These are phyloP conservation scores for Ia io DNA, from an alignment of 2,113 vertebrate species.

Conservation along the genomic window DNA sequence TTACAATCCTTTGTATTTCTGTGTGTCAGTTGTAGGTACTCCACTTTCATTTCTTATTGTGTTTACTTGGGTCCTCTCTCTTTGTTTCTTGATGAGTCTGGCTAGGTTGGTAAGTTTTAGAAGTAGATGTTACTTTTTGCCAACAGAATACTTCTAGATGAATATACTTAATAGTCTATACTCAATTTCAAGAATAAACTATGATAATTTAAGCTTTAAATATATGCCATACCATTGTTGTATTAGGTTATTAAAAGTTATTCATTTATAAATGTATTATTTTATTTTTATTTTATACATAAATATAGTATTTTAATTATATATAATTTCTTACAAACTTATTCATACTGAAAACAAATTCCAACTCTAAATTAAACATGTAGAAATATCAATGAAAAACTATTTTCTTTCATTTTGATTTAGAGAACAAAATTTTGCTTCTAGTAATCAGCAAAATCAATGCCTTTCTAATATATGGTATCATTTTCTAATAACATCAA, in stretches of 20 bases:
- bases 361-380: background rate
- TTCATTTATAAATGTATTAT: background rate
- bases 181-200: conserved; percentile 1
- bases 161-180: background rate
- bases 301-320: background rate
- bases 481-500: background rate
- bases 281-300: background rate
- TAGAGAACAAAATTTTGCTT: background rate
- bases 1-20: too few relatives aligned
- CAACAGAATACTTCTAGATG: background rate
- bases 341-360: background rate
- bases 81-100: too few relatives aligned
- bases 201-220: conserved; percentile 1
- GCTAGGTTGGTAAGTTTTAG: background rate
- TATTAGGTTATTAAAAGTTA: background rate
- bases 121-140: background rate
- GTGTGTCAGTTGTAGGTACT: too few relatives aligned
- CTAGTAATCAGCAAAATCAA: background rate
- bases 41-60: too few relatives aligned
- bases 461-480: background rate
- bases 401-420: background rate
- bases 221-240: background rate
- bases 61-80: too few relatives aligned
- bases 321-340: background rate
- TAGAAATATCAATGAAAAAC: background rate